Evolutionary conservation across 2,113 vertebrate genomes (phyloP), one percentile per base, ranked within the genome.

Genomic region (Pyxicephalus adspersus): DNA sequence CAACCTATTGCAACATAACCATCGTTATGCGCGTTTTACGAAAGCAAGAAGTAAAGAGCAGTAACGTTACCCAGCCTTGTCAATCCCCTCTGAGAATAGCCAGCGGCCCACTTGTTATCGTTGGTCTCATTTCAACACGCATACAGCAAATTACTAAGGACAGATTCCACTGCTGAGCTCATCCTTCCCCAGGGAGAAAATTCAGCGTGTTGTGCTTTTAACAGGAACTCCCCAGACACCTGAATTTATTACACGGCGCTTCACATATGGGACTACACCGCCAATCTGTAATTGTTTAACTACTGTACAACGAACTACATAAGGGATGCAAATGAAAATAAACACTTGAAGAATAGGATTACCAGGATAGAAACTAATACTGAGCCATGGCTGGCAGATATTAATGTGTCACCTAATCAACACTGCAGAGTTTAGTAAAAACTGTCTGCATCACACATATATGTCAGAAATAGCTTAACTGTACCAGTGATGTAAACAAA

Each of bases 81-180:
- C 16, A 73, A 54, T 64, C 28, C 79, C 34, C 79, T 57, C 60
- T 73, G 79, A 70, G 70, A 81, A 64, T 65, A 73, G 70, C 22
- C 60, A 74, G 38, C 45, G 70, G 54, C 76, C 64, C 29, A 74
- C 79, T 81, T 81, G 79, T 81, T 81, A 74, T 81, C 50, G 64
- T 81, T 81, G 79, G 79, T 81, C n/a, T 81, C 61, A 74, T 65
- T 81, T 81, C 61, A 74, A 81, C 50, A 81, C 28, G 79, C 79
- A 65, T 28, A 57, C 45, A 74, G 79, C 79, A 81, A 81, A 81
- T 81, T 74, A 81, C 70, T 65, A 74, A 61, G 68, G 79, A 81
- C 79, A 81, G 79, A 81, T 74, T 81, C 79, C 79, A 74, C 79
- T 26, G 70, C 79, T 74, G 70, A 74, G 79, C 70, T 57, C 60